Conservation (phyloP, 2,113 vertebrate species). For the Cervus canadensis region DNA sequence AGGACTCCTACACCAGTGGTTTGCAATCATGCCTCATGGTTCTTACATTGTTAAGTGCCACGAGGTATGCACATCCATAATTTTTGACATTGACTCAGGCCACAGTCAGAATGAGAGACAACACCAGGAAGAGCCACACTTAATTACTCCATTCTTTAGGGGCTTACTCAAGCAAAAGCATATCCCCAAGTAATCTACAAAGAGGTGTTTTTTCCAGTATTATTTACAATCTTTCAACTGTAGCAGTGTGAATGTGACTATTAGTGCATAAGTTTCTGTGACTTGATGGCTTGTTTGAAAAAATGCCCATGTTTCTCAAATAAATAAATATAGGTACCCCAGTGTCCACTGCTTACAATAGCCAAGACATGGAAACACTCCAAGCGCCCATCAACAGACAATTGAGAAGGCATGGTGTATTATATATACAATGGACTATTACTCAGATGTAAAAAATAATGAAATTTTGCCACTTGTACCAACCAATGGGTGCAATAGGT, state of each 20-base stretch:
- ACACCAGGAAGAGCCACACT: not conserved
- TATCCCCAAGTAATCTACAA: not conserved
- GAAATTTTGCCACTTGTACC: not conserved
- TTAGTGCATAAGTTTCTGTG: not conserved
- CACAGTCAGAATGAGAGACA: not conserved
- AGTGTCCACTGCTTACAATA: not conserved
- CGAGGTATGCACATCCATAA: accelerated
- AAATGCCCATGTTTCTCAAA: not conserved
- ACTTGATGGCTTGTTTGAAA: not conserved
- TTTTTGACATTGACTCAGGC: not conserved
- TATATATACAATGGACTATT: not conserved
- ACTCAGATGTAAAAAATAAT: not conserved
- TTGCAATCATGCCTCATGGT: accelerated
- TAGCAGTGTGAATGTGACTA: not conserved
- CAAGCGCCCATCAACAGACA: not conserved
- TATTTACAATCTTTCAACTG: not conserved
- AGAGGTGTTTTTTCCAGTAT: not conserved
- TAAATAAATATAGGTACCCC: not conserved
- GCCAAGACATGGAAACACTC: not conserved
- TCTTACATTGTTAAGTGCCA: not conserved
- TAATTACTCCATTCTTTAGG: not conserved
- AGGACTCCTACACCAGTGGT: accelerated
- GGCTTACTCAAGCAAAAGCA: not conserved
- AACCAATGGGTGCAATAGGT: not conserved
- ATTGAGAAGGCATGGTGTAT: not conserved